Conservation (phyloP, 2,113 vertebrate genomes). For the Labrus mixtus region DNA sequence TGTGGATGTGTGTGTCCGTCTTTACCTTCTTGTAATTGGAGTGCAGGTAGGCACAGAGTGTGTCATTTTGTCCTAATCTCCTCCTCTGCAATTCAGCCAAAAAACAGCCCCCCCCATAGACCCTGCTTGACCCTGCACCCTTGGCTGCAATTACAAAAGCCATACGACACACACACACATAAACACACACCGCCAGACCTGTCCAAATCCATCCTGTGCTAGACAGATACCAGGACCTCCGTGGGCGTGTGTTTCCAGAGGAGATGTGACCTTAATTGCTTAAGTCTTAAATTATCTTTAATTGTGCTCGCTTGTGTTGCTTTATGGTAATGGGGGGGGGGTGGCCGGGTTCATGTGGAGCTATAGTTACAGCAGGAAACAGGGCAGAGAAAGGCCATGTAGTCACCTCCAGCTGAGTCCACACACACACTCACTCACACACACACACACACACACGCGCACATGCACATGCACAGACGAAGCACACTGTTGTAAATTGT, state of each 20-base stretch:
- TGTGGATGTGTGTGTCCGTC: constrained; percentile 44
- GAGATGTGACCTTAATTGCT: constrained; percentile 84
- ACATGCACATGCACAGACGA: background rate
- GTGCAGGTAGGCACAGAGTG: constrained; percentile 59
- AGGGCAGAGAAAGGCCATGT: constrained; percentile 73
- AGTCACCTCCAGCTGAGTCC: constrained; percentile 83
- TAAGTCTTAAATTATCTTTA: constrained; percentile 89
- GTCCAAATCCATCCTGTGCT: constrained; percentile 82
- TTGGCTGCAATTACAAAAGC: constrained; percentile 72
- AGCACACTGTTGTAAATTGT: background rate
- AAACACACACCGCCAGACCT: constrained; percentile 76
- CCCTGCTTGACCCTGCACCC: constrained; percentile 76
- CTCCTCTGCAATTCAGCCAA: constrained; percentile 66
- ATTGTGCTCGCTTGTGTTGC: constrained; percentile 83
- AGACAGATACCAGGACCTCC: constrained; percentile 82
- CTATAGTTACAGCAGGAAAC: constrained; percentile 75
- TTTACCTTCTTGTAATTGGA: constrained; percentile 76
- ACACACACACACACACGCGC: background rate
- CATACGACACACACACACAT: constrained; percentile 49
- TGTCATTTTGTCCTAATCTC: constrained; percentile 79
- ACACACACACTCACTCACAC: constrained; percentile 54
- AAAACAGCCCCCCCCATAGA: constrained; percentile 64
- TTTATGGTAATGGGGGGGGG: constrained; percentile 72
- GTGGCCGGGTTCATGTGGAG: constrained; percentile 49
- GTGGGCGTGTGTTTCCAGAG: constrained; percentile 82